A percentile compares a stretch with the other conserved stretches of the same genome.
Conservation (phyloP, 1,140 invertebrate genomes). For the Tetragnatha versicolor region DNA sequence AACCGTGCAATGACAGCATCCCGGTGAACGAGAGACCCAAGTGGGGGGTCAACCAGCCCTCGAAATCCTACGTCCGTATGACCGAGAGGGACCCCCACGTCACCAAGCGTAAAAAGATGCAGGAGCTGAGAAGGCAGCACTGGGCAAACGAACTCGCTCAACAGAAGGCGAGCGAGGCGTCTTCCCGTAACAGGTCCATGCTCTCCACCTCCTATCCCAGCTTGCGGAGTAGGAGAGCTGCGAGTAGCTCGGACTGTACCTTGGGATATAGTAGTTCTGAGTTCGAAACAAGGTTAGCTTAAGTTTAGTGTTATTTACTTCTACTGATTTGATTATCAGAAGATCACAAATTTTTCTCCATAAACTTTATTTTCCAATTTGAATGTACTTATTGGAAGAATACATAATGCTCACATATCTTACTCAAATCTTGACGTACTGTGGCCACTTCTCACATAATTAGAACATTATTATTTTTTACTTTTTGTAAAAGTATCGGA, state of each 20-base stretch:
- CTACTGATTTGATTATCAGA: no score
- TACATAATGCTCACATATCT: no score
- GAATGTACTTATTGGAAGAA: no score
- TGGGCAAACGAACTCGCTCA: constrained; percentile 53
- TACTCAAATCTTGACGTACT: no score
- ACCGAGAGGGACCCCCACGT: constrained; percentile 54
- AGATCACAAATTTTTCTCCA: no score
- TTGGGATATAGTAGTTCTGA: constrained; percentile 49
- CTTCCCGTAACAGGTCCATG: background rate
- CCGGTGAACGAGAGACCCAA: constrained; percentile 25
- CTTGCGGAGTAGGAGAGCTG: constrained; percentile 11
- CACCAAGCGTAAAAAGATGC: constrained; percentile 50
- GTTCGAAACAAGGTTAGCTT: constrained; percentile 45
- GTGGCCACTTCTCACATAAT: no score
- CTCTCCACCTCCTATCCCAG: constrained; percentile 17
- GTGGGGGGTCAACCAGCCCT: constrained; percentile 48
- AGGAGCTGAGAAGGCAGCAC: constrained; percentile 54
- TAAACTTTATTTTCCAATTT: no score
- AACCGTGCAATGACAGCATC: background rate
- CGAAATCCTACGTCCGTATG: constrained; percentile 52
- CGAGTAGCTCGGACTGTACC: constrained; percentile 50
- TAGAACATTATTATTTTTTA: no score
- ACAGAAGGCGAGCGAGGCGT: constrained; percentile 6
- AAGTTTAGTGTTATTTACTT: no score
- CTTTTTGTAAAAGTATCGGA: no score